Conservation (phyloP, 2,888 invertebrate genomes). For the Achlya flavicornis region DNA sequence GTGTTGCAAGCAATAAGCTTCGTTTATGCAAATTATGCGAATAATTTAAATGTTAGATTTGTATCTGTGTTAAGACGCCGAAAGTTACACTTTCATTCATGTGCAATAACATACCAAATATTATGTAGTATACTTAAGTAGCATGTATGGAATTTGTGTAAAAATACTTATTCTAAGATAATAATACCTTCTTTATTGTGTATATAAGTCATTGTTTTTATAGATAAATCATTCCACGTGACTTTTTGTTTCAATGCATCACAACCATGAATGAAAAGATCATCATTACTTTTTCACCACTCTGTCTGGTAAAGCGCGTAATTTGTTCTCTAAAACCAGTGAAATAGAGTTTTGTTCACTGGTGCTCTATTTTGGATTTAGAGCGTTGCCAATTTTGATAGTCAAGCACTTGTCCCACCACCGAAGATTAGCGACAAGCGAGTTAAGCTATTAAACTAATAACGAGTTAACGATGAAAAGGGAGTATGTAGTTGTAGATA, state of each 20-base stretch:
- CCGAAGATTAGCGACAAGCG: too few relatives aligned
- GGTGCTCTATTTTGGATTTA: too few relatives aligned
- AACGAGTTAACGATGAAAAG: too few relatives aligned
- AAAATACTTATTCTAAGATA: not conserved
- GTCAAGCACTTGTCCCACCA: too few relatives aligned
- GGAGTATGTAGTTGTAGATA: too few relatives aligned
- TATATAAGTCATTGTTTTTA: slow-evolving; percentile 2
- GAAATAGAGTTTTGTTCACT: too few relatives aligned
- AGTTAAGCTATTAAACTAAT: too few relatives aligned
- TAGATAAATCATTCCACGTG: slow-evolving; percentile 6
- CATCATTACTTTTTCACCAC: not conserved
- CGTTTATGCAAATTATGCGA: slow-evolving; percentile 22
- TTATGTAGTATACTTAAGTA: slow-evolving; percentile 35
- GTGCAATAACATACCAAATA: slow-evolving; percentile 23
- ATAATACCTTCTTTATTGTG: not conserved
- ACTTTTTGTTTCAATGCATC: not conserved
- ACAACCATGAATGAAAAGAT: not conserved
- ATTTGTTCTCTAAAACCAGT: too few relatives aligned
- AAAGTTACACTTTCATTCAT: slow-evolving; percentile 43
- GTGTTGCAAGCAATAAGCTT: slow-evolving; percentile 78
- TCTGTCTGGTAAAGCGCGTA: too few relatives aligned
- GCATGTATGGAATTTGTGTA: slow-evolving; percentile 13
- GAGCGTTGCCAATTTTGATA: too few relatives aligned
- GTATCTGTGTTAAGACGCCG: slow-evolving; percentile 18
- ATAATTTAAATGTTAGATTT: slow-evolving; percentile 16